Conservation (phyloP, 2,797 vertebrate species). For the Chelonia mydas region DNA sequence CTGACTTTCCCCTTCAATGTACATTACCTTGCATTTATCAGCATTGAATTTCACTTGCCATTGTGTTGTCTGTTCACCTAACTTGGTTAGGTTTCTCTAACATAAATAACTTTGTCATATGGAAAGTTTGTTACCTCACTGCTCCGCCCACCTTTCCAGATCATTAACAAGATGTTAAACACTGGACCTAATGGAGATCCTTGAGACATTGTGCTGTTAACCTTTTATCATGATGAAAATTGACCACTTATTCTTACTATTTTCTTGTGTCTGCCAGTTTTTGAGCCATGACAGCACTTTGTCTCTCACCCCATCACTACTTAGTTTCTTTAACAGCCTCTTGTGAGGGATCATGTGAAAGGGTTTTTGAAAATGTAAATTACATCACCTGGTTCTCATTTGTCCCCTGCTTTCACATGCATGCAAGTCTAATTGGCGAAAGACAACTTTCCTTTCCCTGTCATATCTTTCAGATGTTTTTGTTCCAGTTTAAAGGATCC, state of each 20-base stretch:
- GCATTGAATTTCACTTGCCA: neutral
- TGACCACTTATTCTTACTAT: neutral
- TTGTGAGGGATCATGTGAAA: too few species aligned
- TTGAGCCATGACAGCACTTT: slow-evolving; percentile 28
- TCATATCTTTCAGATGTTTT: neutral
- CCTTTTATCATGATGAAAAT: neutral
- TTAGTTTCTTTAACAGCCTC: neutral
- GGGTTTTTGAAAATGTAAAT: too few species aligned
- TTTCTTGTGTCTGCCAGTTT: slow-evolving; percentile 23
- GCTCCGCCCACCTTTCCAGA: neutral
- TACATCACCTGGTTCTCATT: too few species aligned
- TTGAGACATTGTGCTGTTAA: neutral
- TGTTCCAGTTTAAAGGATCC: neutral
- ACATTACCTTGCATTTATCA: neutral
- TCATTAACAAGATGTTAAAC: neutral
- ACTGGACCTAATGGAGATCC: neutral
- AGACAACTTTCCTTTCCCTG: neutral
- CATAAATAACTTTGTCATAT: neutral
- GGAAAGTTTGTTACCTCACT: neutral
- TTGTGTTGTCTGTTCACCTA: neutral
- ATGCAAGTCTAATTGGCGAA: neutral
- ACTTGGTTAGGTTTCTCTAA: neutral
- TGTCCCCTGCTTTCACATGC: neutral
- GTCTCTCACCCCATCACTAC: slow-evolving; percentile 28
- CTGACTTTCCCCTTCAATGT: neutral